Evolutionary conservation across 23 tunicate genomes (phyloP).

Genomic region (Halocynthia roretzi): DNA sequence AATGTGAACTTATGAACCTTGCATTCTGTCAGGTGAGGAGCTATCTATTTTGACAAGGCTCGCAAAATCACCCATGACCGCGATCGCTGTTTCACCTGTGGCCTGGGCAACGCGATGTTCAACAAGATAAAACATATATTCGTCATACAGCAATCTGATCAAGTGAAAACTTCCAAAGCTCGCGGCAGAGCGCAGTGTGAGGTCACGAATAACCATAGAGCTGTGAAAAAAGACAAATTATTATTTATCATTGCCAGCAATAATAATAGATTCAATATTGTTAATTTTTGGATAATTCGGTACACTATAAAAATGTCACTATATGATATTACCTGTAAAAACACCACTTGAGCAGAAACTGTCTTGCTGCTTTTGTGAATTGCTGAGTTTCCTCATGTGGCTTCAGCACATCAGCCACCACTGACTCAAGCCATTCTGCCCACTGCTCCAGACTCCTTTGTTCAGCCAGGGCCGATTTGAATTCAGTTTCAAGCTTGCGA

Average conservation of each 20-base stretch:
- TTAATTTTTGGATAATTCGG: neutral
- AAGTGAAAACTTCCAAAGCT: constrained; percentile 98
- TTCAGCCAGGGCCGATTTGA: constrained; percentile 68
- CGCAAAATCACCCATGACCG: constrained; percentile 85
- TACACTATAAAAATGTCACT: neutral
- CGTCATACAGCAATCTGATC: constrained; percentile 92
- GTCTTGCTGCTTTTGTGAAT: constrained; percentile 65
- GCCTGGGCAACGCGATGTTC: constrained; percentile 96
- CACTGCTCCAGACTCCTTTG: constrained; percentile 87
- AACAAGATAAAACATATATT: constrained; percentile 92
- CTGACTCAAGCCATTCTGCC: constrained; percentile 92
- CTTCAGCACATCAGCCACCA: constrained; percentile 56
- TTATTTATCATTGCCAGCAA: too few relatives aligned
- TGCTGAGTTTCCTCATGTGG: constrained; percentile 47
- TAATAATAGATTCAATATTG: neutral
- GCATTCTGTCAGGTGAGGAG: neutral
- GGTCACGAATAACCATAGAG: constrained; percentile 95
- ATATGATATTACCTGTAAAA: constrained; percentile 66
- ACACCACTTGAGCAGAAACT: constrained; percentile 96
- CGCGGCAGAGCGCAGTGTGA: constrained; percentile 94
- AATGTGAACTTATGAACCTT: too few relatives aligned
- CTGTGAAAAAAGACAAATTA: constrained; percentile 25
- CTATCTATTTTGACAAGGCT: neutral
- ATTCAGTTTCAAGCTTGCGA: constrained; percentile 61
- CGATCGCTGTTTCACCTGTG: constrained; percentile 91